These are phyloP conservation scores for Atractosteus spatula DNA, from an alignment of 2,113 vertebrate species.

Conservation along the genomic window DNA sequence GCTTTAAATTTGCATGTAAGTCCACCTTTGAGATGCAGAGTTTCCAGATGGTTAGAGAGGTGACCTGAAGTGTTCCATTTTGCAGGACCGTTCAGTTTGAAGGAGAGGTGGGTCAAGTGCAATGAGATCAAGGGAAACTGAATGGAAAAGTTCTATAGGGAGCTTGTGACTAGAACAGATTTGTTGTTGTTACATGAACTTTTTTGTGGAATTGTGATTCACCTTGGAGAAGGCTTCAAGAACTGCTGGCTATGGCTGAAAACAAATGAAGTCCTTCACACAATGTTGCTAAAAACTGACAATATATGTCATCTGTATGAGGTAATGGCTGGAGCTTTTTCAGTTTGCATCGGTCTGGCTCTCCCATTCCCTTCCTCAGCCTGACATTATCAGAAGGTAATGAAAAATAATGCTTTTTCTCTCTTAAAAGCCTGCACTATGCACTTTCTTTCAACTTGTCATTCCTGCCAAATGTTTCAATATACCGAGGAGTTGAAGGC, in stretches of 20 bases:
- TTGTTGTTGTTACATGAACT: not conserved
- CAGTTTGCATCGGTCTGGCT: constrained; percentile 57
- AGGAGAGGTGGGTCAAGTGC: not conserved
- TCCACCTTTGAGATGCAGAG: too few species aligned
- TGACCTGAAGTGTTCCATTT: too few species aligned
- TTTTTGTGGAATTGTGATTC: not conserved
- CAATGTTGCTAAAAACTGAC: constrained; percentile 44
- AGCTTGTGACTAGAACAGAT: not conserved
- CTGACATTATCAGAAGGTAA: constrained; percentile 54
- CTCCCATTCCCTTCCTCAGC: constrained; percentile 49
- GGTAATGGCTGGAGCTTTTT: constrained; percentile 58
- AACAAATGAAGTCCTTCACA: constrained; percentile 17
- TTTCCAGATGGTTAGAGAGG: too few species aligned
- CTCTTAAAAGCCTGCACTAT: constrained; percentile 29
- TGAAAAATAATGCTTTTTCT: constrained; percentile 57
- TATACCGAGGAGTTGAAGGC: constrained; percentile 12
- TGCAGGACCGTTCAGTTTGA: too few species aligned
- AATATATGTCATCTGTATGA: constrained; percentile 59
- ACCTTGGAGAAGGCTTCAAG: not conserved
- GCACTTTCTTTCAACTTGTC: constrained; percentile 28
- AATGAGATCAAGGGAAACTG: too few species aligned
- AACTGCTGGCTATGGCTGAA: not conserved
- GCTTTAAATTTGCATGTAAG: too few species aligned
- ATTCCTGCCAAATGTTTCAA: constrained; percentile 13
- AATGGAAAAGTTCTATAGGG: not conserved